phyloP scores from a whole-genome alignment of 2,888 invertebrate species.

The Beris chalybata region DNA sequence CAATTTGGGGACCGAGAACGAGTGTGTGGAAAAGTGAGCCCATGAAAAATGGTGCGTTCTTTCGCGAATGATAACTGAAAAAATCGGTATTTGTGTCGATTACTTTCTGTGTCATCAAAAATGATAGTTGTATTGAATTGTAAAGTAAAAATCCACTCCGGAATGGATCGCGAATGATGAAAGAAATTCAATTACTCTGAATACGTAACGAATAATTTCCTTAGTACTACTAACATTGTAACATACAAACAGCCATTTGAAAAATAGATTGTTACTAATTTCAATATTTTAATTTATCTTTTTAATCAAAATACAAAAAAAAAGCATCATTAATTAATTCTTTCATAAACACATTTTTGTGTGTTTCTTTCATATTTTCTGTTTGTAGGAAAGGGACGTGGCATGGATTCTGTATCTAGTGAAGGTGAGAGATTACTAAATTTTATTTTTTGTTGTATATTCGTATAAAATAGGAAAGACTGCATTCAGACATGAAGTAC shows the following conservation, averaged over 20 bases:
- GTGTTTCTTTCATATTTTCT: slow-evolving; percentile 44
- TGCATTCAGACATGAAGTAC: background rate
- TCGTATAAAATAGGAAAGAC: background rate
- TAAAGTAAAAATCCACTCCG: too few species aligned
- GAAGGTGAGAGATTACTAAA: slow-evolving; percentile 63
- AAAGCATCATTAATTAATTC: slow-evolving; percentile 8
- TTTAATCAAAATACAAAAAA: slow-evolving; percentile 13
- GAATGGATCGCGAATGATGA: too few species aligned
- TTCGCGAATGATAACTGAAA: background rate
- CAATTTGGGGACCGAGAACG: too few species aligned
- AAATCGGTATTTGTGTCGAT: background rate
- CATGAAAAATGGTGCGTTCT: background rate
- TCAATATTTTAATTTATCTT: background rate
- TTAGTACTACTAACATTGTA: too few species aligned
- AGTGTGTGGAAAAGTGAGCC: too few species aligned
- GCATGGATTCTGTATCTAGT: slow-evolving; percentile 68
- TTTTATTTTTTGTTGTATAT: background rate
- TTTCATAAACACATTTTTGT: slow-evolving; percentile 40
- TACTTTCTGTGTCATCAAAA: too few species aligned
- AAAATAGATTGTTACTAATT: too few species aligned
- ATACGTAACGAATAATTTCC: too few species aligned
- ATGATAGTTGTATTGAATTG: too few species aligned
- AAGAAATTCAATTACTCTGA: too few species aligned
- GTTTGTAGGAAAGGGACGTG: slow-evolving; percentile 67
- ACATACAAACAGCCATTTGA: too few species aligned